phyloP scores from a whole-genome alignment of 2,888 invertebrate genomes.

The Macaria liturata region DNA sequence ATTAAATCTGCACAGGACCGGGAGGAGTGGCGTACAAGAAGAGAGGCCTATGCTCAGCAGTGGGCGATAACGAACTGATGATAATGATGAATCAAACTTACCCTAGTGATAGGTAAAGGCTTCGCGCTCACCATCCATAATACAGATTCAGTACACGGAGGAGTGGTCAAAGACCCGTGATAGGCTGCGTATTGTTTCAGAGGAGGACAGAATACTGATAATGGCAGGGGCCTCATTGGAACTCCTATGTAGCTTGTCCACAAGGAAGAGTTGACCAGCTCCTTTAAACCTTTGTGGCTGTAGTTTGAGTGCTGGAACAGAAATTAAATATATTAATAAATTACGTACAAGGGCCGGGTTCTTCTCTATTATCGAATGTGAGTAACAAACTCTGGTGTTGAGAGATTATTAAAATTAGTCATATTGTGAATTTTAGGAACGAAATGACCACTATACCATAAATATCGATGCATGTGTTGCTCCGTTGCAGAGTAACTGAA shows the following conservation, averaged over 20 bases:
- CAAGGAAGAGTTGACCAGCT: conserved; percentile 38
- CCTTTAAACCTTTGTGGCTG: conserved; percentile 50
- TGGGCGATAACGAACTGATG: no score
- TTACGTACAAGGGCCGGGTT: neutral
- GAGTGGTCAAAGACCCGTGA: conserved; percentile 62
- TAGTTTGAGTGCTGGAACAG: conserved; percentile 51
- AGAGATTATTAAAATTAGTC: no score
- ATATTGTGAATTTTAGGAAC: no score
- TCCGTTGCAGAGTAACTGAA: no score
- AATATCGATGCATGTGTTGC: no score
- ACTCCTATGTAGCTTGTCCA: conserved; percentile 11
- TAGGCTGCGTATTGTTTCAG: conserved; percentile 62
- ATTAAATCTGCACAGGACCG: no score
- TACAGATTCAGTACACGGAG: conserved; percentile 66
- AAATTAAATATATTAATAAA: neutral
- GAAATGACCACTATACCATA: no score
- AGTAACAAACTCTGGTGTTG: no score
- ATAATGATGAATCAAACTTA: conserved; percentile 33
- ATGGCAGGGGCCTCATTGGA: conserved; percentile 32
- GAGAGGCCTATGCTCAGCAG: no score
- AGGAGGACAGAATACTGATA: conserved; percentile 54
- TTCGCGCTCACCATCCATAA: conserved; percentile 63
- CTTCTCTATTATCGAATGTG: no score
- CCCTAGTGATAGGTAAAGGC: conserved; percentile 53
- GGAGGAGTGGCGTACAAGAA: no score